phyloP scores from a whole-genome alignment of 2,888 invertebrate genomes.

The Pomacea canaliculata region DNA sequence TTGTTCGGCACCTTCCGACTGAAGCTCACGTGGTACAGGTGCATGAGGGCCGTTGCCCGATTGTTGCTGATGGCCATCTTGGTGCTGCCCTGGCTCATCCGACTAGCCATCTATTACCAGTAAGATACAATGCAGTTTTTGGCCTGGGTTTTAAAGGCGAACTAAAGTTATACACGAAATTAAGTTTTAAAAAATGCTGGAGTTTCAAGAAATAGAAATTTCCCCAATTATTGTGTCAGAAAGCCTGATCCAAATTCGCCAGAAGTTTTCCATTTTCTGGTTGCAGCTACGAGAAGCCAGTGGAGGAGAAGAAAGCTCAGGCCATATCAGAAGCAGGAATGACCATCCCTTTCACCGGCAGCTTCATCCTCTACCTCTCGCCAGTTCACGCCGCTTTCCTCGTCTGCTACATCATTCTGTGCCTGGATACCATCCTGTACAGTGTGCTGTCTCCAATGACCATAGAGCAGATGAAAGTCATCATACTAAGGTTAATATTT shows the following conservation, averaged over 20 bases:
- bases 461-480: conserved; percentile 42
- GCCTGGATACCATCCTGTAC: conserved; percentile 46
- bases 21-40: conserved; percentile 44
- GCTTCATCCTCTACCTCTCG: conserved; percentile 53
- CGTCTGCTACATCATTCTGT: conserved; percentile 53
- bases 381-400: conserved; percentile 60
- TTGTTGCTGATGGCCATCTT: conserved; percentile 43
- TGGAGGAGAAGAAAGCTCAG: not conserved
- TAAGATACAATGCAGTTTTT: conserved; percentile 30
- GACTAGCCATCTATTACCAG: conserved; percentile 49
- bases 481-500: conserved; percentile 34
- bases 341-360: conserved; percentile 46
- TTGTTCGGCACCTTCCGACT: conserved; percentile 26
- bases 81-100: conserved; percentile 51
- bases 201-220: too few species aligned
- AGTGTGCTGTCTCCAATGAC: conserved; percentile 42
- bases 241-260: too few species aligned
- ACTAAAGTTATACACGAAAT: too few species aligned
- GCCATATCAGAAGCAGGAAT: conserved; percentile 18
- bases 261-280: too few species aligned
- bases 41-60: conserved; percentile 42
- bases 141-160: too few species aligned
- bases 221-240: too few species aligned
- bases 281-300: conserved; percentile 27
- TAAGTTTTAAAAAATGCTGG: too few species aligned